Base-by-base conservation (phyloP, 2,888 invertebrate species). In the Pristionchus entomophagus region DNA sequence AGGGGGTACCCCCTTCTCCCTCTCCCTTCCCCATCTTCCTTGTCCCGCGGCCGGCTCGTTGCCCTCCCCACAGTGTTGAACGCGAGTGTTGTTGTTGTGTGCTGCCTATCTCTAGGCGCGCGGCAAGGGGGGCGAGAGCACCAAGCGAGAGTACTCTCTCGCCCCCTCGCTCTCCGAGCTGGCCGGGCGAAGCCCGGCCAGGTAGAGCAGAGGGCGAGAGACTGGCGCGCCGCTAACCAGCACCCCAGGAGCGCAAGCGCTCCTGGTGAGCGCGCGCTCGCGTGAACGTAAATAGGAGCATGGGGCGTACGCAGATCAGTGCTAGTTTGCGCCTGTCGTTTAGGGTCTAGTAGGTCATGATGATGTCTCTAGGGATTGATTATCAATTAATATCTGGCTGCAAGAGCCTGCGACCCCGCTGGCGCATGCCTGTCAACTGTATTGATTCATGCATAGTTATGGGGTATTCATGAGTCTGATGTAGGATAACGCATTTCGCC, bases 121-220 rank as follows among this genome's bases (percentile, higher is more conserved):
- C 51, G 17, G 45, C 14, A 5, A 17, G 38, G 22, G 38, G n/a
- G 35, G 32, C 10, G 73, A 73, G 22, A 32, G 73, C 35, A 38
- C n/a, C n/a, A 22, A 19, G 69, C 69, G 38, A 41, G 38, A 69
- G 69, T n/a, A 26, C 77, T 41, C 77, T 38, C 77, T 41, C 86
- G 56, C 84, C 32, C 83, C 49, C 49, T 73, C 83, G 38, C 83
- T 83, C 45, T 80, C 78, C 83, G 62, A 69, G 77, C 65, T 53
- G 41, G 56, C 38, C n/a, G 81, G 77, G 51, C n/a, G 32, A 14
- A 65, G 81, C 81, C 81, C 35, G 82, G 51, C 26, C 53, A 65
- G 49, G 73, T 49, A 51, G 77, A 29, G 77, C 41, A 26, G 69
- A 29, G 78, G 26, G 81, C 83, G 77, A n/a, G n/a, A n/a, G n/a